These are phyloP conservation scores for Ambastaia sidthimunki DNA, from an alignment of 2,797 vertebrate genomes.

Conservation along the genomic window DNA sequence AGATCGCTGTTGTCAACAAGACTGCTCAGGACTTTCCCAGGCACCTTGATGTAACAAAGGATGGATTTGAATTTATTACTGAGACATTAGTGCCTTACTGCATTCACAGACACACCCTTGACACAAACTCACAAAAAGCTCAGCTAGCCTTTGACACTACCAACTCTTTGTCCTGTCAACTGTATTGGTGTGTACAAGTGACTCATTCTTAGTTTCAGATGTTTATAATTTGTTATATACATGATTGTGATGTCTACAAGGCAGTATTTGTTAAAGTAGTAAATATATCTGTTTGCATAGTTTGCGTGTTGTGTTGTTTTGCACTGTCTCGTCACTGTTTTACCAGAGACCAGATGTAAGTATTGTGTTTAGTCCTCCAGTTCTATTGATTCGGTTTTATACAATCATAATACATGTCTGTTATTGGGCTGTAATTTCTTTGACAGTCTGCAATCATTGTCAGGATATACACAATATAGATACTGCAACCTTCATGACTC, in stretches of 20 bases:
- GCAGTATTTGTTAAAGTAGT: slow-evolving; percentile 29
- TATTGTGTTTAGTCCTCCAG: not conserved
- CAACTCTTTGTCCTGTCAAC: slow-evolving; percentile 41
- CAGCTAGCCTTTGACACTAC: slow-evolving; percentile 54
- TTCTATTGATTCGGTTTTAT: not conserved
- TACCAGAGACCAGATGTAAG: slow-evolving; percentile 1
- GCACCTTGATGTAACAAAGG: slow-evolving; percentile 55
- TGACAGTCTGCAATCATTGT: not conserved
- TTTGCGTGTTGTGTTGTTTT: not conserved
- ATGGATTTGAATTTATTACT: slow-evolving; percentile 53
- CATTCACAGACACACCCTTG: slow-evolving; percentile 63
- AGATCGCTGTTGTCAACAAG: slow-evolving; percentile 14
- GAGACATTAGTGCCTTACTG: slow-evolving; percentile 81
- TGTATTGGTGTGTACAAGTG: not conserved
- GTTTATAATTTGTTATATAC: slow-evolving; percentile 33
- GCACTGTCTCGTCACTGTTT: slow-evolving; percentile 4
- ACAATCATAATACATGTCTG: not conserved
- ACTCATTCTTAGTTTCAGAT: not conserved
- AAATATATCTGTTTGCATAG: slow-evolving; percentile 7
- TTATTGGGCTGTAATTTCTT: not conserved
- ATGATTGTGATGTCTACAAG: slow-evolving; percentile 10
- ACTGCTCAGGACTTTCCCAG: slow-evolving; percentile 46
- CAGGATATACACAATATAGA: not conserved
- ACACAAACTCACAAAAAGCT: slow-evolving; percentile 59
- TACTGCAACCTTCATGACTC: too few relatives aligned